Evolutionary conservation across 2,113 vertebrate genomes (phyloP).

Genomic region (Oceanites oceanicus): DNA sequence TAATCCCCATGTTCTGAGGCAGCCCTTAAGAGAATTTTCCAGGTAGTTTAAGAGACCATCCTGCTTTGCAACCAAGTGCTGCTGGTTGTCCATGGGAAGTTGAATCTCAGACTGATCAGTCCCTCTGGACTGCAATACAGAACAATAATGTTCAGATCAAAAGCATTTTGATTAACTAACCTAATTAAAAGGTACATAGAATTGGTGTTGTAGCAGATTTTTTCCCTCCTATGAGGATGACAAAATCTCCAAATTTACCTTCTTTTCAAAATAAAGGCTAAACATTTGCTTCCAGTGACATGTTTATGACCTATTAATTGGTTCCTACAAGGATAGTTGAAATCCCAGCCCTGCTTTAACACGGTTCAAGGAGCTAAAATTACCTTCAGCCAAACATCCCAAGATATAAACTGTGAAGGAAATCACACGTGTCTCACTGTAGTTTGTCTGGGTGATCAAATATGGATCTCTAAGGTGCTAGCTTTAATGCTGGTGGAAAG

Average conservation of each 20-base stretch:
- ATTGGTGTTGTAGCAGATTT: neutral
- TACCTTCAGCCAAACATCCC: neutral
- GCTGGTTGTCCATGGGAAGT: neutral
- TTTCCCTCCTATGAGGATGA: neutral
- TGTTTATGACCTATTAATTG: slow-evolving; percentile 39
- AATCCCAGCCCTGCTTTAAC: slow-evolving; percentile 13
- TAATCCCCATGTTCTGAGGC: neutral
- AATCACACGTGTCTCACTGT: neutral
- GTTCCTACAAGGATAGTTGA: neutral
- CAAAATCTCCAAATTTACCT: neutral
- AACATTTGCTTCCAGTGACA: slow-evolving; percentile 29
- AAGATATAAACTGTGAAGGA: neutral
- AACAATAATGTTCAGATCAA: slow-evolving; percentile 53
- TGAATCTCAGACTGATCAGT: slow-evolving; percentile 11
- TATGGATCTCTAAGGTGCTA: neutral
- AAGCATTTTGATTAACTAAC: slow-evolving; percentile 34
- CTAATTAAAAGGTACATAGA: slow-evolving; percentile 30
- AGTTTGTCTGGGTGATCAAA: neutral
- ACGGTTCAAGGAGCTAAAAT: neutral
- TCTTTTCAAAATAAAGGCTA: slow-evolving; percentile 22
- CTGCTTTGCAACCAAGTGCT: neutral
- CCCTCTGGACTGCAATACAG: neutral
- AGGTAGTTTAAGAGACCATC: neutral
- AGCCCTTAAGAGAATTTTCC: neutral
- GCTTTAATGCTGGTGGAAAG: neutral